phyloP scores from a whole-genome alignment of 2,797 vertebrate genomes.

The Margarornis squamiger region DNA sequence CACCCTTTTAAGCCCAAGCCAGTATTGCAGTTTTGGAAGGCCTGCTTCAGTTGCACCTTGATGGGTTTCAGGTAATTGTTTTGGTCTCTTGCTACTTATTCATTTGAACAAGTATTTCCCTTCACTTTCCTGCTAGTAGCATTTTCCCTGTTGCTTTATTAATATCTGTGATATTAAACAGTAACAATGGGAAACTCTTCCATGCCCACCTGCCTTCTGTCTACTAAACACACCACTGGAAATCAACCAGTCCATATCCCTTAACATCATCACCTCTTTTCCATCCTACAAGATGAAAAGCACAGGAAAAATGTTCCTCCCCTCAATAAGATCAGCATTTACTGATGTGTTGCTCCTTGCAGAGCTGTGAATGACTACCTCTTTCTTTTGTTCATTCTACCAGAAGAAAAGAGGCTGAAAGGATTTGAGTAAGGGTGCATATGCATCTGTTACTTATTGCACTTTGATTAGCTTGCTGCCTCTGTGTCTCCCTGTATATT shows the following conservation, averaged over 20 bases:
- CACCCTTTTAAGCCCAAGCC: neutral
- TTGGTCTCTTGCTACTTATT: neutral
- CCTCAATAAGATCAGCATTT: neutral
- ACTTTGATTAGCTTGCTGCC: neutral
- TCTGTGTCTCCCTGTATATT: neutral
- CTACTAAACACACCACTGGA: neutral
- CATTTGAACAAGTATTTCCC: neutral
- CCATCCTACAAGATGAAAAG: neutral
- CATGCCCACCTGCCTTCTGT: neutral
- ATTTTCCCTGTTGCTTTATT: neutral
- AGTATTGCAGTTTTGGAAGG: accelerated
- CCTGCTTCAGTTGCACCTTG: neutral
- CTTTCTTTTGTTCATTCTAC: neutral
- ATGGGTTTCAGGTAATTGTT: neutral
- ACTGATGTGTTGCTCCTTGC: neutral
- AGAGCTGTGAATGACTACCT: neutral
- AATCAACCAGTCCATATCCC: neutral
- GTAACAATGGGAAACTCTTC: neutral
- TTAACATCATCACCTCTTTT: neutral
- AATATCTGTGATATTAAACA: neutral
- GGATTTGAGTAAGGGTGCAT: neutral
- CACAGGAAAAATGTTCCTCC: neutral
- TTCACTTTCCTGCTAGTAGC: neutral
- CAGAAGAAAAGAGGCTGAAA: neutral
- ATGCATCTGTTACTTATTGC: neutral